Conservation (phyloP, 2,113 vertebrate genomes). For the Trichechus manatus region DNA sequence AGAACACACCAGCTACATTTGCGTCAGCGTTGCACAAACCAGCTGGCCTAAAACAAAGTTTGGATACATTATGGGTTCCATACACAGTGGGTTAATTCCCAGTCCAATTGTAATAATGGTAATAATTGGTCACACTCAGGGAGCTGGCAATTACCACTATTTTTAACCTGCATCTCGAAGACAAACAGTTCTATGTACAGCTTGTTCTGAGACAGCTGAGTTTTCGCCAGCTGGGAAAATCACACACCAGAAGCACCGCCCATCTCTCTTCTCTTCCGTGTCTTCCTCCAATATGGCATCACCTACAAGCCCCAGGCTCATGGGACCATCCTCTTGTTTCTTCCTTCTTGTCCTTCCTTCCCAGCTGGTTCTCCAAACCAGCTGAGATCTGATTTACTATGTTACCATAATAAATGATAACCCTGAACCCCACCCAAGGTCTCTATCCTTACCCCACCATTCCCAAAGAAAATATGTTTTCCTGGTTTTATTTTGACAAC, state of each 20-base stretch:
- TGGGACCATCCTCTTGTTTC: not conserved
- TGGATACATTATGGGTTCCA: not conserved
- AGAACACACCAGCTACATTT: not conserved
- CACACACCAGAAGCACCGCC: not conserved
- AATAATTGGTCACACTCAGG: slow-evolving; percentile 62
- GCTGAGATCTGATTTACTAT: not conserved
- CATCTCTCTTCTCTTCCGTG: not conserved
- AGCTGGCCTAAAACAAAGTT: slow-evolving; percentile 46
- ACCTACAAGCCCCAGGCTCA: not conserved
- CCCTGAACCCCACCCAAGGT: not conserved
- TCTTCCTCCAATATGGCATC: not conserved
- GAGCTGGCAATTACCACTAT: slow-evolving; percentile 71
- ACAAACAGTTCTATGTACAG: slow-evolving; percentile 20
- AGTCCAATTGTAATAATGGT: slow-evolving; percentile 66
- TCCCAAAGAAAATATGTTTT: not conserved
- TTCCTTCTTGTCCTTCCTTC: not conserved
- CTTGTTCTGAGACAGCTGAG: slow-evolving; percentile 21
- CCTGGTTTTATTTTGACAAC: not conserved
- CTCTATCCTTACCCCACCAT: not conserved
- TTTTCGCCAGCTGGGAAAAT: slow-evolving; percentile 29
- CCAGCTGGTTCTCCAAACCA: not conserved
- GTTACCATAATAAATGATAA: not conserved
- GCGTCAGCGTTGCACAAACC: not conserved
- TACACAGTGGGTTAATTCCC: slow-evolving; percentile 62
- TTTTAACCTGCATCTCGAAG: slow-evolving; percentile 67